Evolutionary conservation across 2,797 vertebrate genomes (phyloP).

Genomic region (Anas bahamensis): DNA sequence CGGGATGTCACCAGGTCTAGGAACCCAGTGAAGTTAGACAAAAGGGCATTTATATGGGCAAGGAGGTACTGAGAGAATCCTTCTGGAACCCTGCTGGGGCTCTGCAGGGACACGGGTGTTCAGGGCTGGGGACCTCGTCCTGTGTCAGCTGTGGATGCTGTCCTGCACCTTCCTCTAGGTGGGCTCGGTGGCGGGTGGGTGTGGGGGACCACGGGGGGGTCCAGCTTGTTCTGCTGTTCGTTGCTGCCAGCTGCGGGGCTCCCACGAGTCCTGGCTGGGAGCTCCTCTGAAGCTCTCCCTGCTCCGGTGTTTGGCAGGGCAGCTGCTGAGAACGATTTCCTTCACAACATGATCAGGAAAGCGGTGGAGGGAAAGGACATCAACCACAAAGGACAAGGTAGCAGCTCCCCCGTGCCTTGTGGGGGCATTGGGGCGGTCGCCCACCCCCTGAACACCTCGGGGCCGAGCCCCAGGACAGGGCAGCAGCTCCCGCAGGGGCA

Average conservation of each 20-base stretch:
- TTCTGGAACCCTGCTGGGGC: not conserved
- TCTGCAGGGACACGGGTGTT: not conserved
- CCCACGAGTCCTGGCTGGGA: fast-evolving
- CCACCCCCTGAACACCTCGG: not conserved
- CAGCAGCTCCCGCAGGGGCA: fast-evolving
- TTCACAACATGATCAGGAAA: slow-evolving; percentile 65
- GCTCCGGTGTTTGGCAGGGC: not conserved
- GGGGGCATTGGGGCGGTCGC: no score
- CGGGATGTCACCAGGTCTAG: not conserved
- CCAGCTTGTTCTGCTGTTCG: fast-evolving
- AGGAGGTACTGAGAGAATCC: not conserved
- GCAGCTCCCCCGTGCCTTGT: not conserved
- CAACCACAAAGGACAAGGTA: slow-evolving; percentile 75
- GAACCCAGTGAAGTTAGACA: not conserved
- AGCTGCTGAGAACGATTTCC: slow-evolving; percentile 55
- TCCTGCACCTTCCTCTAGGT: not conserved
- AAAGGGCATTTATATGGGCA: not conserved
- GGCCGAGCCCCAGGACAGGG: not conserved
- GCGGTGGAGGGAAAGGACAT: slow-evolving; percentile 61
- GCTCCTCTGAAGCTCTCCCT: not conserved
- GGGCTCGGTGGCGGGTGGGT: not conserved
- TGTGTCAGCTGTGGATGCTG: not conserved
- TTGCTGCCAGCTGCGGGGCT: no score
- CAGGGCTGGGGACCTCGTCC: not conserved
- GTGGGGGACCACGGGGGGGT: not conserved